phyloP scores from a whole-genome alignment of 2,113 vertebrate species.

The Sturnira hondurensis region DNA sequence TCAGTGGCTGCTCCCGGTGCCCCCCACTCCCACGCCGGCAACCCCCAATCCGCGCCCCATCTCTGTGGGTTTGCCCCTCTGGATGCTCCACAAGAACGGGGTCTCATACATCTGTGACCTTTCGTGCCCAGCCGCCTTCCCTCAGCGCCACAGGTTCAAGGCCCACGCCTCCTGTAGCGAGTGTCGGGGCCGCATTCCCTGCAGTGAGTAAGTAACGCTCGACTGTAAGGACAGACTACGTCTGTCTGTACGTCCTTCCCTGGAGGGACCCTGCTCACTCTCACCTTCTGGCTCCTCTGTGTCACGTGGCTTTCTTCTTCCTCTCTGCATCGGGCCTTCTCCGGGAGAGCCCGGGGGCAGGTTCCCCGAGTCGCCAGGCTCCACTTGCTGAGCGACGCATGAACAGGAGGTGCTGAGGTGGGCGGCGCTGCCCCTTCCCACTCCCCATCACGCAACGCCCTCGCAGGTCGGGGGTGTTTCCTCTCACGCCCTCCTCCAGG shows the following conservation, averaged over 20 bases:
- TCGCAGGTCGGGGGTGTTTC: not conserved
- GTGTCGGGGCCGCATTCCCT: fast-evolving
- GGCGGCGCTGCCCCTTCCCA: fast-evolving
- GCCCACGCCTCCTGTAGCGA: fast-evolving
- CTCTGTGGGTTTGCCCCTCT: not conserved
- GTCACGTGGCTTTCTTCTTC: not conserved
- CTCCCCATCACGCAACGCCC: not conserved
- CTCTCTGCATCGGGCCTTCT: not conserved
- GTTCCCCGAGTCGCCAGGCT: not conserved
- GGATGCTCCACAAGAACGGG: not conserved
- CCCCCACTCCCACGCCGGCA: fast-evolving
- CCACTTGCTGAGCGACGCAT: not conserved
- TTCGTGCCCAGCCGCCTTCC: too few relatives aligned
- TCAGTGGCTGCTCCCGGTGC: fast-evolving
- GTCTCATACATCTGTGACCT: fast-evolving
- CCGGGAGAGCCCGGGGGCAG: not conserved
- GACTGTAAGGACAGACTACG: fast-evolving
- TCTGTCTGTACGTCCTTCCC: not conserved
- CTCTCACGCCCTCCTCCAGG: not conserved
- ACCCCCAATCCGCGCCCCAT: not conserved
- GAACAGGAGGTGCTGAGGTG: fast-evolving
- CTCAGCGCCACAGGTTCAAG: too few relatives aligned
- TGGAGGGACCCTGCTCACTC: fast-evolving
- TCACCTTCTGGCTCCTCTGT: not conserved
- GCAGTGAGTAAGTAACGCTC: too few relatives aligned